Percentiles rank a stretch among this genome's conserved stretches.
Evolutionary conservation across 1,140 invertebrate genomes (phyloP).

Genomic region (Aphaenogaster ashmeadi): DNA sequence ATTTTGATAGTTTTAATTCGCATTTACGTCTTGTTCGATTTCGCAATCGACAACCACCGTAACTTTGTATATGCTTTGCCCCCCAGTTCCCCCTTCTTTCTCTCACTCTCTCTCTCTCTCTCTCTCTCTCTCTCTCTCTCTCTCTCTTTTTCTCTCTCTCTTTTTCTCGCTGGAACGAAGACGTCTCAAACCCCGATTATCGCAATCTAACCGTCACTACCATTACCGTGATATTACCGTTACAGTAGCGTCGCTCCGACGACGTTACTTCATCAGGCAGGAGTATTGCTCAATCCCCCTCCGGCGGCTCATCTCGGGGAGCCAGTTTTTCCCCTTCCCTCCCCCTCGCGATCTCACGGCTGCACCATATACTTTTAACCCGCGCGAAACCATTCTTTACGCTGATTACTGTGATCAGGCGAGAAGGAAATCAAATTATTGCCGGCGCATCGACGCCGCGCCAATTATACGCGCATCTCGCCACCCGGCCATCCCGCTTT

Average conservation of each 20-base stretch:
- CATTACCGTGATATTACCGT: conserved; percentile 57
- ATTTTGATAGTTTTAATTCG: conserved; percentile 36
- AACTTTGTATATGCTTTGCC: not conserved
- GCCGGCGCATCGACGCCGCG: not conserved
- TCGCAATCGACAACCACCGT: conserved; percentile 4
- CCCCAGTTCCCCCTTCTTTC: not conserved
- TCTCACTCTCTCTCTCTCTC: too few relatives aligned
- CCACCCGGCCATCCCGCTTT: conserved; percentile 11
- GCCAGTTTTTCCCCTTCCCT: not conserved
- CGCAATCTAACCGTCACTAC: conserved; percentile 33
- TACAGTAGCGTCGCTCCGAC: conserved; percentile 70
- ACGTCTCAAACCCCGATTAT: conserved; percentile 40
- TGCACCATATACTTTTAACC: conserved; percentile 48
- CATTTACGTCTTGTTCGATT: conserved; percentile 16
- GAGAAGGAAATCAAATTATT: conserved; percentile 47
- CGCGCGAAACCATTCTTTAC: conserved; percentile 43
- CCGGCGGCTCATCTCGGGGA: conserved; percentile 58
- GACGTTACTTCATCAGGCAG: conserved; percentile 62
- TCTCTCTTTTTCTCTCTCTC: conserved; percentile 2
- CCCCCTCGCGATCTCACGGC: not conserved
- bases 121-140: not conserved
- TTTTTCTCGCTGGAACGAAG: not conserved
- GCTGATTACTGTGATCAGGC: conserved; percentile 37
- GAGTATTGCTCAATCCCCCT: conserved; percentile 62
- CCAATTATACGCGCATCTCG: conserved; percentile 31